These are phyloP conservation scores for Rhynchotus rufescens DNA, from an alignment of 2,797 vertebrate genomes.

Conservation along the genomic window DNA sequence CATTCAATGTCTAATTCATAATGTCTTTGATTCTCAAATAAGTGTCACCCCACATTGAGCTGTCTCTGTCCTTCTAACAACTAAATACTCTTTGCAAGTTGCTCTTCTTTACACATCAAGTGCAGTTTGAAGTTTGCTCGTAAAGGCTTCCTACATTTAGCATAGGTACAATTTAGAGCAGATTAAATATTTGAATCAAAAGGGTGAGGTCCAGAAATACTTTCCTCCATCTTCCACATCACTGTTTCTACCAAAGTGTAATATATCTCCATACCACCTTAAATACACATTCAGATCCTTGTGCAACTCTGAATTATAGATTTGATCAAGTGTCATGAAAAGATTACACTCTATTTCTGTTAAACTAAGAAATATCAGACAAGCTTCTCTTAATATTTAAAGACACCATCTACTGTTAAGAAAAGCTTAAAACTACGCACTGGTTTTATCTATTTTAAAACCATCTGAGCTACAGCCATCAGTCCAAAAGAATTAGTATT, in stretches of 20 bases:
- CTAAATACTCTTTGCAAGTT: not conserved
- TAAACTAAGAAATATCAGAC: conserved; percentile 47
- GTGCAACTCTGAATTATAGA: conserved; percentile 32
- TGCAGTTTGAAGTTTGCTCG: not conserved
- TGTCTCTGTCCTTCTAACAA: not conserved
- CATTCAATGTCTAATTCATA: not conserved
- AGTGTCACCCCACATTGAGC: not conserved
- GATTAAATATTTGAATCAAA: not conserved
- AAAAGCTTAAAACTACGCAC: conserved; percentile 46
- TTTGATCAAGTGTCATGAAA: conserved; percentile 48
- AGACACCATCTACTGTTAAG: conserved; percentile 18
- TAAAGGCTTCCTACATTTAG: not conserved
- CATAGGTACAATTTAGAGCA: not conserved
- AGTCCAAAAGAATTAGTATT: not conserved
- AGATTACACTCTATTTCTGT: not conserved
- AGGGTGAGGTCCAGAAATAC: not conserved
- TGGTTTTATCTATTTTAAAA: conserved; percentile 58
- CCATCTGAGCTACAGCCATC: conserved; percentile 13
- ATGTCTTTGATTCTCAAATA: not conserved
- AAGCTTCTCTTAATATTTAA: conserved; percentile 56
- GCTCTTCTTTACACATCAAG: not conserved
- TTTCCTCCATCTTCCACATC: not conserved
- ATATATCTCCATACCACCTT: conserved; percentile 1
- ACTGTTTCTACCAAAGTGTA: conserved; percentile 18
- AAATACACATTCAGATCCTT: not conserved